phyloP scores from a whole-genome alignment of 1,140 invertebrate genomes.

The Drosophila erecta region DNA sequence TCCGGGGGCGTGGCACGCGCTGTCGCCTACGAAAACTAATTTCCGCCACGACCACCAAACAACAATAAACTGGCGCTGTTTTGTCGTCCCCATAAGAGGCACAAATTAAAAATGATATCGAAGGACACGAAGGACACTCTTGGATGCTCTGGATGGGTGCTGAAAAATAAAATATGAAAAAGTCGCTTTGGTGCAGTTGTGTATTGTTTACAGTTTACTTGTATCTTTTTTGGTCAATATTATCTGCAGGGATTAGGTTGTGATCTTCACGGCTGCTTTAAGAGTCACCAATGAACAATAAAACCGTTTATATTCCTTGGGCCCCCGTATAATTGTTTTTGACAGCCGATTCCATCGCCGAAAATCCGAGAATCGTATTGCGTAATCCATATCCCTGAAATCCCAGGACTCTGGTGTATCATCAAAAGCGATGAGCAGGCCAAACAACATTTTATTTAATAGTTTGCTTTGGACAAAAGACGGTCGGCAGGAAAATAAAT shows the following conservation, averaged over 20 bases:
- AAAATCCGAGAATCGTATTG: conserved; percentile 4
- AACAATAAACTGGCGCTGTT: conserved; percentile 39
- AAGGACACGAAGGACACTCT: not conserved
- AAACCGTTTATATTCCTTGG: too few species aligned
- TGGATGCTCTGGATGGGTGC: not conserved
- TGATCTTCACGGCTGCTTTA: too few species aligned
- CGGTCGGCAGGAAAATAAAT: conserved; percentile 31
- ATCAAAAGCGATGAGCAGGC: conserved; percentile 20
- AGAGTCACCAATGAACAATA: too few species aligned
- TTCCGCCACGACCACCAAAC: conserved; percentile 58
- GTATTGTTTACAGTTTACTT: not conserved
- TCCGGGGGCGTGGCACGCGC: not conserved
- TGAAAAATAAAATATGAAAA: too few species aligned
- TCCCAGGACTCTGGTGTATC: conserved; percentile 10
- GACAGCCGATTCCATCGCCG: not conserved
- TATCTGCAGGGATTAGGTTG: too few species aligned
- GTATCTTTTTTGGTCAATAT: too few species aligned
- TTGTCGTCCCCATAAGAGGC: conserved; percentile 24
- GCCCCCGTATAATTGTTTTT: not conserved
- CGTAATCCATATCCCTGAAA: not conserved
- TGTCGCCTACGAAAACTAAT: conserved; percentile 50
- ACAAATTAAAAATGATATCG: conserved; percentile 15
- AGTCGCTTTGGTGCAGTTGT: not conserved
- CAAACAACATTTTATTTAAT: conserved; percentile 51
- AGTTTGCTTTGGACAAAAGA: conserved; percentile 23